Evolutionary conservation across 2,797 vertebrate genomes (phyloP).

Genomic region (Pipistrellus pygmaeus): DNA sequence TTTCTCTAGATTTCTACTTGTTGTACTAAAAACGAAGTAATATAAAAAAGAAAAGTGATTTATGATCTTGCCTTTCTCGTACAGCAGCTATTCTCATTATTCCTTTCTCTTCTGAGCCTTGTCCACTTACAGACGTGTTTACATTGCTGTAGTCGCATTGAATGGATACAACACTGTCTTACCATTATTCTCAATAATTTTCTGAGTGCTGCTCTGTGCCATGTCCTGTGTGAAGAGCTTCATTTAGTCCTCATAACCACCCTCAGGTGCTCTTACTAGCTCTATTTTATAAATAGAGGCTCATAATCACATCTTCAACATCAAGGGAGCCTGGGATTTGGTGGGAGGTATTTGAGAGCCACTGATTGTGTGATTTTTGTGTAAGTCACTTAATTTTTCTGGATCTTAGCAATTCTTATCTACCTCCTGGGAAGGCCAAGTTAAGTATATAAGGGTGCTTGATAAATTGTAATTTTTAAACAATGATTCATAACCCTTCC

Average conservation of each 20-base stretch:
- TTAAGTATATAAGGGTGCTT: neutral
- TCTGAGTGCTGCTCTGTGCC: neutral
- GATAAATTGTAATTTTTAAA: slow-evolving; percentile 4
- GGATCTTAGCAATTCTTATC: neutral
- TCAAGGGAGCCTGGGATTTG: neutral
- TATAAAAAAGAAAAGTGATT: neutral
- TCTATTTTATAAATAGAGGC: neutral
- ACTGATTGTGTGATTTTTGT: neutral
- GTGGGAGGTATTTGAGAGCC: neutral
- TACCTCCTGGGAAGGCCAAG: neutral
- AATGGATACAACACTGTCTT: neutral
- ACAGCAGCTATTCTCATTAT: neutral
- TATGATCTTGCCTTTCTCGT: neutral
- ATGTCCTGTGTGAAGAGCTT: neutral
- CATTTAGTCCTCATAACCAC: neutral
- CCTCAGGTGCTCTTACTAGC: neutral
- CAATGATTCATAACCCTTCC: neutral
- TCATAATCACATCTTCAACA: neutral
- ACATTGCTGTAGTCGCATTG: neutral
- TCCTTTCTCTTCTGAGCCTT: neutral
- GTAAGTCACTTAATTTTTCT: neutral
- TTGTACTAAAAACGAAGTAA: slow-evolving; percentile 12
- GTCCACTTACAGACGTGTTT: neutral
- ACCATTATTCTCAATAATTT: neutral
- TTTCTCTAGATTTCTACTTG: neutral